phyloP scores from a whole-genome alignment of 1,140 invertebrate genomes.

The Phymastichus coffea region DNA sequence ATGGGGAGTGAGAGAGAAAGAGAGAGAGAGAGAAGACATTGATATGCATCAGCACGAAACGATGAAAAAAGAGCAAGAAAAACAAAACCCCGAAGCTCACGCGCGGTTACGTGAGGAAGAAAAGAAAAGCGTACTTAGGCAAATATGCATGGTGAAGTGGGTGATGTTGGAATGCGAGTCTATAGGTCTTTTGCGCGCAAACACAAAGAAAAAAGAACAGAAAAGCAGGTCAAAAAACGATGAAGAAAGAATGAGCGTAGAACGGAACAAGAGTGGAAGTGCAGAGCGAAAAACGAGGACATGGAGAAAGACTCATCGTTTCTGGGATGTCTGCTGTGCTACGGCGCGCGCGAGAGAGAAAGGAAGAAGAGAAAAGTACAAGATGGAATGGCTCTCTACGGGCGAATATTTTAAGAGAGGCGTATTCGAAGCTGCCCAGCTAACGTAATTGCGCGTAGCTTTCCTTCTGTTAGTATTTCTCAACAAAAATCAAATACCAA shows the following conservation, averaged over 20 bases:
- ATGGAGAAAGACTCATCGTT: constrained; percentile 3
- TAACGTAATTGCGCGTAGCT: neutral
- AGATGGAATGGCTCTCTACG: neutral
- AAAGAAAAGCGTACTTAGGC: constrained; percentile 9
- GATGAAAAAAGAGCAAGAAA: neutral
- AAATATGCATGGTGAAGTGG: constrained; percentile 7
- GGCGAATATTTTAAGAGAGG: neutral
- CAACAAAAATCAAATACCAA: neutral
- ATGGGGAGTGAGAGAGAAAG: neutral
- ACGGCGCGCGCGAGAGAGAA: neutral
- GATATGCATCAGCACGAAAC: constrained; percentile 18
- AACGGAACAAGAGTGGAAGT: neutral
- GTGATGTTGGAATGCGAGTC: too few species aligned
- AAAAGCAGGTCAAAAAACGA: neutral
- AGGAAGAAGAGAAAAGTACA: neutral
- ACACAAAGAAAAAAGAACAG: neutral
- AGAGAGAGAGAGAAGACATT: constrained; percentile 1
- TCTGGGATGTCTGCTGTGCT: neutral
- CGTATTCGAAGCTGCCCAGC: neutral
- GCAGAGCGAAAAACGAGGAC: neutral
- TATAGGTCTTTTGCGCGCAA: too few species aligned
- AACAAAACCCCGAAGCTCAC: neutral
- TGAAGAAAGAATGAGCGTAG: neutral
- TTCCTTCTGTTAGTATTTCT: neutral
- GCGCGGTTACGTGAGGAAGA: neutral